Percentiles rank a stretch among this genome's conserved stretches.
Conservation (phyloP, 2,113 vertebrate genomes). For the Poecilia latipinna region DNA sequence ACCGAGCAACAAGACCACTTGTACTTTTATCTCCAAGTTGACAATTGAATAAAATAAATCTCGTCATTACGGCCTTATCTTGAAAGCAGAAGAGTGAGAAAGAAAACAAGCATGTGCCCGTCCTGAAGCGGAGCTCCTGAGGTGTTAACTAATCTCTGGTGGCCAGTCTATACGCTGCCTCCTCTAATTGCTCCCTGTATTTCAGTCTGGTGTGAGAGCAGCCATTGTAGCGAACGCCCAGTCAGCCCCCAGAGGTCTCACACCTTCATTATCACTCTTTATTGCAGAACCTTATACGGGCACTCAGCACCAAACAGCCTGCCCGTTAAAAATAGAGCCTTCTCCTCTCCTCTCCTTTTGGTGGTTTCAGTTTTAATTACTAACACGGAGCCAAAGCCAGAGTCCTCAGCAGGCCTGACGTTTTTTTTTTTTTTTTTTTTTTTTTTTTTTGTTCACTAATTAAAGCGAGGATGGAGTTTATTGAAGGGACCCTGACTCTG, state of each 20-base stretch:
- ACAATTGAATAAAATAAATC: slow-evolving; percentile 77
- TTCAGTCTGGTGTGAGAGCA: slow-evolving; percentile 90
- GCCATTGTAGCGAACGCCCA: slow-evolving; percentile 88
- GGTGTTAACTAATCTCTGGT: slow-evolving; percentile 89
- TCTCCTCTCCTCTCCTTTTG: slow-evolving; percentile 84
- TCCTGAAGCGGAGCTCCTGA: slow-evolving; percentile 84
- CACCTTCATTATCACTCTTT: slow-evolving; percentile 99
- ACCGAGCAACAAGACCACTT: slow-evolving; percentile 44
- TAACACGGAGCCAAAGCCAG: slow-evolving; percentile 87
- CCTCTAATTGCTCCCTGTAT: slow-evolving; percentile 90
- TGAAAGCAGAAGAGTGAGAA: slow-evolving; percentile 65
- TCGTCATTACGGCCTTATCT: slow-evolving; percentile 65
- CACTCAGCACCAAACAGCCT: slow-evolving; percentile 90
- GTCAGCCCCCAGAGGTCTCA: slow-evolving; percentile 88
- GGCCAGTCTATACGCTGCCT: slow-evolving; percentile 88
- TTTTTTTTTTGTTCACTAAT: slow-evolving; percentile 90
- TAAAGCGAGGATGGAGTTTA: slow-evolving; percentile 92
- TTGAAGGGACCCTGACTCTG: slow-evolving; percentile 88
- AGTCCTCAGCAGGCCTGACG: slow-evolving; percentile 86
- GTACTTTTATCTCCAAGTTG: slow-evolving; percentile 43
- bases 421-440: slow-evolving; percentile 82
- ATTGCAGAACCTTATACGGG: slow-evolving; percentile 90
- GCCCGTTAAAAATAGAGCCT: slow-evolving; percentile 94
- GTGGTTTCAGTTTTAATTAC: slow-evolving; percentile 94
- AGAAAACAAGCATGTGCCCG: slow-evolving; percentile 79